These are phyloP conservation scores for Cheiracanthium punctorium DNA, from an alignment of 2,888 invertebrate species.

Conservation along the genomic window DNA sequence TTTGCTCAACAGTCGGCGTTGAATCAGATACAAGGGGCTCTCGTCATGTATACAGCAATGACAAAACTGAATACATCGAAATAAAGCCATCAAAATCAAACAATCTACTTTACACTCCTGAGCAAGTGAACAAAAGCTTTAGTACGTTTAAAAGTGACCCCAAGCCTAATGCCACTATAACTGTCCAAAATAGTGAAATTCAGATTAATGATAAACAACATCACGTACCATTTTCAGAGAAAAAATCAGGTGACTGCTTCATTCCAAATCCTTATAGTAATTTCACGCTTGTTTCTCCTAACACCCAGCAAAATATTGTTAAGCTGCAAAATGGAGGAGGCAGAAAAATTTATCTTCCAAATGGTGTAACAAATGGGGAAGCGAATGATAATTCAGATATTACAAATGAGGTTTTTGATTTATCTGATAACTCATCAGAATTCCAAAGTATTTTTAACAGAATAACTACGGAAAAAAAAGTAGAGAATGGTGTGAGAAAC, in stretches of 20 bases:
- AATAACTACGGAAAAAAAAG: background rate
- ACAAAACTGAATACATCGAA: background rate
- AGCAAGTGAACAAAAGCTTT: background rate
- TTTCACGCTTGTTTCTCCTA: background rate
- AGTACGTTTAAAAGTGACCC: constrained; percentile 7
- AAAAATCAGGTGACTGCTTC: background rate
- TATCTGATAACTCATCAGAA: background rate
- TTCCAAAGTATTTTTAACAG: background rate
- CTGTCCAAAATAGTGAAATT: background rate
- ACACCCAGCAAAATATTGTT: background rate
- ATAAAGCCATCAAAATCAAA: background rate
- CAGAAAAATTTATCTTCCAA: background rate
- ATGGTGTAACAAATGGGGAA: background rate
- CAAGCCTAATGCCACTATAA: background rate
- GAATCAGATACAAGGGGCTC: background rate
- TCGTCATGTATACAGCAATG: background rate
- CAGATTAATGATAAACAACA: background rate
- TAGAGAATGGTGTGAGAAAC: background rate
- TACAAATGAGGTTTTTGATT: background rate
- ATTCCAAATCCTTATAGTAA: background rate
- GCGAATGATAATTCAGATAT: background rate
- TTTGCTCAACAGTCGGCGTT: background rate
- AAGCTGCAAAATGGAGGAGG: background rate
- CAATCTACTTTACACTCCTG: background rate
- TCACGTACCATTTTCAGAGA: background rate